A percentile compares a stretch with the other conserved stretches of the same genome.
Conservation (phyloP, 2,797 vertebrate genomes). For the Ctenopoma kingsleyae region DNA sequence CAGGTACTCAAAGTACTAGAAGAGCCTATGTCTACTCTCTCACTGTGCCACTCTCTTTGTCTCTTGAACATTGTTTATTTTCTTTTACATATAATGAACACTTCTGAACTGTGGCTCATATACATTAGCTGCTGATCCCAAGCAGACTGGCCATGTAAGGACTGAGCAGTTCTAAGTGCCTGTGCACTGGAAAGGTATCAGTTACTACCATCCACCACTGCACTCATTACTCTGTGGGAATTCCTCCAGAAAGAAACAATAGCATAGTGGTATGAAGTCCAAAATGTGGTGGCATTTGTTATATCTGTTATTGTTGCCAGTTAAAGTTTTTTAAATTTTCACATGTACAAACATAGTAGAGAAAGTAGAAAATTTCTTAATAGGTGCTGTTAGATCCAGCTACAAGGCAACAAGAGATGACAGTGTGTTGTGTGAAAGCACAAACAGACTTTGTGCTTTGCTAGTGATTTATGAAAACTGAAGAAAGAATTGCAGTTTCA, state of each 20-base stretch:
- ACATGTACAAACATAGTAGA: slow-evolving; percentile 22
- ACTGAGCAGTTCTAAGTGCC: slow-evolving; percentile 36
- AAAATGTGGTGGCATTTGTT: slow-evolving; percentile 19
- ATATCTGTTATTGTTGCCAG: slow-evolving; percentile 2
- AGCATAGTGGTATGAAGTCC: slow-evolving; percentile 24
- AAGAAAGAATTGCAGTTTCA: neutral
- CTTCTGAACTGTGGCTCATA: slow-evolving; percentile 10
- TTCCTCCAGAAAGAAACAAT: slow-evolving; percentile 53
- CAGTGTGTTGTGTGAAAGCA: neutral
- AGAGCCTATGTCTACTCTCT: slow-evolving; percentile 25
- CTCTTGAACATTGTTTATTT: slow-evolving; percentile 7
- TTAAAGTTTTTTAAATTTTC: slow-evolving; percentile 25
- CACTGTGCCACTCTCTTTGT: neutral
- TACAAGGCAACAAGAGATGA: neutral
- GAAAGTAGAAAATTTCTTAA: slow-evolving; percentile 9
- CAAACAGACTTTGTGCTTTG: neutral
- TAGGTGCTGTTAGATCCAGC: neutral
- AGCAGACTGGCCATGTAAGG: slow-evolving; percentile 66
- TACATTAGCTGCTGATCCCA: slow-evolving; percentile 44
- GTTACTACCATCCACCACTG: slow-evolving; percentile 56
- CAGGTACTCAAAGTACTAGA: slow-evolving; percentile 31
- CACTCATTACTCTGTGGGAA: slow-evolving; percentile 45
- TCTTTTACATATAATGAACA: slow-evolving; percentile 29
- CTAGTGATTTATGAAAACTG: neutral
- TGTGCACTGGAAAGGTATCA: slow-evolving; percentile 40